Evolutionary conservation across 2,888 invertebrate species (phyloP).

Genomic region (Cyclophora punctaria): DNA sequence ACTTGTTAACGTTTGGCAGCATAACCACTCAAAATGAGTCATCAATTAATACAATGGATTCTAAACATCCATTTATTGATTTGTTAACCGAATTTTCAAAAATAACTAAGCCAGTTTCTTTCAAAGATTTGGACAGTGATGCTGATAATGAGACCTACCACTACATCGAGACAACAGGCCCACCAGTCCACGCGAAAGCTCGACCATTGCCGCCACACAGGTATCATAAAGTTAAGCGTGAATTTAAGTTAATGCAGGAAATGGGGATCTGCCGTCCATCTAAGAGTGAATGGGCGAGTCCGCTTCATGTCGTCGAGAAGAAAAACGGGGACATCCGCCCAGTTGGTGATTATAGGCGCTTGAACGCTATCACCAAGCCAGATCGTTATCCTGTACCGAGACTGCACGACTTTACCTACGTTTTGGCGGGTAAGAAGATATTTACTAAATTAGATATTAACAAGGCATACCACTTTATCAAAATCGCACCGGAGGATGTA

Average conservation of each 20-base stretch:
- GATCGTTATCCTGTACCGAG: not conserved
- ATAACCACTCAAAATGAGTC: too few species aligned
- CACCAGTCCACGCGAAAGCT: constrained; percentile 29
- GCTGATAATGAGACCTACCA: too few species aligned
- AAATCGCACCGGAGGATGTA: not conserved
- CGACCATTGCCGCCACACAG: constrained; percentile 33
- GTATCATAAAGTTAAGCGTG: constrained; percentile 27
- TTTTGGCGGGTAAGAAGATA: not conserved
- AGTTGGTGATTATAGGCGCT: not conserved
- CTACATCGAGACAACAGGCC: constrained; percentile 32
- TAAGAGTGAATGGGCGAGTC: constrained; percentile 17
- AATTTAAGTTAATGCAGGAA: constrained; percentile 33
- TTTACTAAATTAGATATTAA: constrained; percentile 1
- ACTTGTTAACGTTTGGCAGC: too few species aligned
- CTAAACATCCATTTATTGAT: too few species aligned
- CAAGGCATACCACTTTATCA: not conserved
- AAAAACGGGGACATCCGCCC: not conserved
- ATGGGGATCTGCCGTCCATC: constrained; percentile 46
- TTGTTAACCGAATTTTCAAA: too few species aligned
- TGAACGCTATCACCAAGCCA: constrained; percentile 11
- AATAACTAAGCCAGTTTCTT: too few species aligned
- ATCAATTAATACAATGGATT: too few species aligned
- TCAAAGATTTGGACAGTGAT: too few species aligned
- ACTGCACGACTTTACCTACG: not conserved
- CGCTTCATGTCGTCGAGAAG: too few species aligned